Percentiles rank a stretch among this genome's conserved stretches.
These are phyloP conservation scores for Trichogramma dendrolimi DNA, from an alignment of 2,888 invertebrate genomes.

Conservation along the genomic window DNA sequence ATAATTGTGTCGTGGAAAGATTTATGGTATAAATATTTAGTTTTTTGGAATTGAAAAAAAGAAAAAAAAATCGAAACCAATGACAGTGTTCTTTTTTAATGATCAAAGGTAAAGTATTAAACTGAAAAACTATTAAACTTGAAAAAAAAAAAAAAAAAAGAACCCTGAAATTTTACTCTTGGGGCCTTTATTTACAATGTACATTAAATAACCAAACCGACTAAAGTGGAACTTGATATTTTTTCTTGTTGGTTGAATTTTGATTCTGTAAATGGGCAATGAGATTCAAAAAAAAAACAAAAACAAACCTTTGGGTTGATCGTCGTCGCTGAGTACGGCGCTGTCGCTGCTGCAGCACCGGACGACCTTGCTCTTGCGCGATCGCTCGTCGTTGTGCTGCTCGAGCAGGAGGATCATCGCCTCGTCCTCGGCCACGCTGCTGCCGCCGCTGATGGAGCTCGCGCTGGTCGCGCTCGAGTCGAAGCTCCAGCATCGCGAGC, in stretches of 20 bases:
- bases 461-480: constrained; percentile 60
- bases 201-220: not conserved
- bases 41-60: too few relatives aligned
- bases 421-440: constrained; percentile 18
- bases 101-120: too few relatives aligned
- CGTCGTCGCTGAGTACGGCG: constrained; percentile 56
- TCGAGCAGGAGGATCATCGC: constrained; percentile 9
- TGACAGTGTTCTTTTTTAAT: too few relatives aligned
- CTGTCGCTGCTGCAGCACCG: constrained; percentile 57
- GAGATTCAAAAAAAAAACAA: constrained; percentile 2
- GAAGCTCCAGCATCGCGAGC: constrained; percentile 50
- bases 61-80: too few relatives aligned
- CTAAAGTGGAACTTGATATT: constrained; percentile 4
- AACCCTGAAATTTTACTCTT: not conserved
- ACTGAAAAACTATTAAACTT: too few relatives aligned
- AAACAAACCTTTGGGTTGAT: constrained; percentile 45
- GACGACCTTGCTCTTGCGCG: constrained; percentile 43
- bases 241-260: constrained; percentile 1
- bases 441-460: constrained; percentile 44
- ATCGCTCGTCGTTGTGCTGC: constrained; percentile 26
- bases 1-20: too few relatives aligned
- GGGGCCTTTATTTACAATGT: not conserved
- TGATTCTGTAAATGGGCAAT: not conserved
- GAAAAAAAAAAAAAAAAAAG: too few relatives aligned
- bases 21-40: too few relatives aligned